phyloP scores from a whole-genome alignment of 2,797 vertebrate species.

The Acanthornis magna region DNA sequence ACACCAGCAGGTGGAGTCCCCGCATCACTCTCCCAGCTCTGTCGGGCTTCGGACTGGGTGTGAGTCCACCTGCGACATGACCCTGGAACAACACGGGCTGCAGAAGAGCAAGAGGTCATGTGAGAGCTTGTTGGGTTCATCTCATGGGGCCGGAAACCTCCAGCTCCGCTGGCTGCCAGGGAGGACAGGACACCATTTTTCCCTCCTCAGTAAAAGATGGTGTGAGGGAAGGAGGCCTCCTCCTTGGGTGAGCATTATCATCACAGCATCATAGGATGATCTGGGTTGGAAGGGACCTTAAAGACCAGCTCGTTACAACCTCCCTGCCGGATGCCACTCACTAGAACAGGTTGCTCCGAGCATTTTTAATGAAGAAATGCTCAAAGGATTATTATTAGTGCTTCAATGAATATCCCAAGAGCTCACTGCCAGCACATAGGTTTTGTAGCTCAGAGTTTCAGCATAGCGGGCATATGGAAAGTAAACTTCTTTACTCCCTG shows the following conservation, averaged over 20 bases:
- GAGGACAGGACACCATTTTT: neutral
- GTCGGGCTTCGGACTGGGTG: fast-evolving
- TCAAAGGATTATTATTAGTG: neutral
- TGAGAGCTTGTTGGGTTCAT: neutral
- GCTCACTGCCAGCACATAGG: neutral
- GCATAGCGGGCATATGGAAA: neutral
- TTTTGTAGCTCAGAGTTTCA: neutral
- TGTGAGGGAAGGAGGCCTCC: neutral
- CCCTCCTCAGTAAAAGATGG: neutral
- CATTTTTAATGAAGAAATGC: neutral
- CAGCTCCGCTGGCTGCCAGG: neutral
- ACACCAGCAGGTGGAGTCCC: neutral
- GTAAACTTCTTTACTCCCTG: neutral
- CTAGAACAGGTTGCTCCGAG: neutral
- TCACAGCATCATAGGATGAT: neutral
- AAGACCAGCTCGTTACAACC: neutral
- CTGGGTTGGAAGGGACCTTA: neutral
- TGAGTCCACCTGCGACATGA: neutral
- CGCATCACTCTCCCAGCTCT: neutral
- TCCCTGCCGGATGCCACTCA: neutral
- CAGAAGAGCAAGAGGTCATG: neutral
- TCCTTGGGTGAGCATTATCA: neutral
- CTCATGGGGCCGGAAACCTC: neutral
- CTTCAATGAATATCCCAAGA: fast-evolving
- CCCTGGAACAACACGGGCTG: neutral